Percentiles rank a stretch among this genome's conserved stretches.
Evolutionary conservation across 64 coral and sea anemone species (phyloP).

Genomic region (Montipora foliosa): DNA sequence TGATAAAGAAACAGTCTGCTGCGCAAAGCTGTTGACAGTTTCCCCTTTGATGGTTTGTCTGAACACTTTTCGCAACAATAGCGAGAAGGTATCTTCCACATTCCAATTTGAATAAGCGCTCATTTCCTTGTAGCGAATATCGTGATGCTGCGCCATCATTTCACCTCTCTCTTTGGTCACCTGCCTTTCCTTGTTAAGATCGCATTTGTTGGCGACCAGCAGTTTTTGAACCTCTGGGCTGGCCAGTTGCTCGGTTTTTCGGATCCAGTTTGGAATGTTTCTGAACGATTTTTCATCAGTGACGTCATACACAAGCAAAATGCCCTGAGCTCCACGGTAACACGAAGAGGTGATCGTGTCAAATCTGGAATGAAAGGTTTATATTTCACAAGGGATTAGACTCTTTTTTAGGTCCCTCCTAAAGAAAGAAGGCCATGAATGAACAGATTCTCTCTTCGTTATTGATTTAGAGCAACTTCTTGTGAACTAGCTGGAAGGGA

Average conservation of each 20-base stretch:
- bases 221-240: not conserved
- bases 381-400: not conserved
- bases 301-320: slow-evolving; percentile 20
- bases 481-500: too few species aligned
- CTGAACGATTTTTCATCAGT: slow-evolving; percentile 27
- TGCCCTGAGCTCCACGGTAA: slow-evolving; percentile 13
- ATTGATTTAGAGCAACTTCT: too few species aligned
- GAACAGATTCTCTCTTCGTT: too few species aligned
- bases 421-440: too few species aligned
- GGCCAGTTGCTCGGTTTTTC: slow-evolving; percentile 10
- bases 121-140: not conserved
- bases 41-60: not conserved
- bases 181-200: not conserved
- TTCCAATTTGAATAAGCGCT: slow-evolving; percentile 9
- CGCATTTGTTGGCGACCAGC: slow-evolving; percentile 15
- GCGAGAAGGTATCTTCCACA: not conserved
- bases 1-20: not conserved
- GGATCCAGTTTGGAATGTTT: slow-evolving; percentile 18
- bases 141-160: not conserved
- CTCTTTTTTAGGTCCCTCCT: too few species aligned
- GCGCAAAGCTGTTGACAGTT: not conserved
- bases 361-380: not conserved
- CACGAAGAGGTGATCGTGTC: not conserved
- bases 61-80: not conserved
- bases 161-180: slow-evolving; percentile 12